Percentiles rank a stretch among this genome's conserved stretches.
These are phyloP conservation scores for Proteles cristata DNA, from an alignment of 2,113 vertebrate genomes.

Conservation along the genomic window DNA sequence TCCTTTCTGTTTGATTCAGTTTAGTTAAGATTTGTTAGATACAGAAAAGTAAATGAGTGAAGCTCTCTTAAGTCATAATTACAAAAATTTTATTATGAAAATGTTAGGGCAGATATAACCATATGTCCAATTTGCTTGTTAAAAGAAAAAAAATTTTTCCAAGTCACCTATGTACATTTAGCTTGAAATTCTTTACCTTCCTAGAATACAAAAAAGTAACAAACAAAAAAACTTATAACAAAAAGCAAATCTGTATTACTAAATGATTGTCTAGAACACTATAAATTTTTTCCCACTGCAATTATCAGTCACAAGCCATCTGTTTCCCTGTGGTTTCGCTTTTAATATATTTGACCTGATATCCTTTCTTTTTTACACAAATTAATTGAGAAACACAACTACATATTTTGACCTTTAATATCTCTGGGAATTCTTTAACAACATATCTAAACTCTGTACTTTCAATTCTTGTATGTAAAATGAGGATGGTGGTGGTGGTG, in stretches of 20 bases:
- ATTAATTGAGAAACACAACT: neutral
- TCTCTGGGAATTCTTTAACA: neutral
- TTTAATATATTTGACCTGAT: neutral
- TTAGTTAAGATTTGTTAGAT: neutral
- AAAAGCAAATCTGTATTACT: neutral
- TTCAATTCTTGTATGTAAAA: neutral
- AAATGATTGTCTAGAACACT: neutral
- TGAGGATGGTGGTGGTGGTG: neutral
- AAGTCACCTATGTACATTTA: neutral
- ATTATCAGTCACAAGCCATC: neutral
- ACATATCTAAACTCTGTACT: neutral
- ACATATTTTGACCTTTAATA: neutral
- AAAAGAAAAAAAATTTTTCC: neutral
- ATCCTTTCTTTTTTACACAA: neutral
- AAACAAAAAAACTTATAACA: neutral
- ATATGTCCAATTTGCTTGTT: rapidly evolving
- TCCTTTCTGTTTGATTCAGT: neutral
- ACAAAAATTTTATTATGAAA: neutral
- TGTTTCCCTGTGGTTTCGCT: neutral
- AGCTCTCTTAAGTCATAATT: neutral
- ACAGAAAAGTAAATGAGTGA: neutral
- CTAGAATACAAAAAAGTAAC: neutral
- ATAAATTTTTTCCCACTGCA: neutral
- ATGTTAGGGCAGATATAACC: neutral
- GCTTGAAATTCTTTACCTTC: neutral